Evolutionary conservation across 2,113 vertebrate species (phyloP).

Genomic region (Lophochroa leadbeateri): DNA sequence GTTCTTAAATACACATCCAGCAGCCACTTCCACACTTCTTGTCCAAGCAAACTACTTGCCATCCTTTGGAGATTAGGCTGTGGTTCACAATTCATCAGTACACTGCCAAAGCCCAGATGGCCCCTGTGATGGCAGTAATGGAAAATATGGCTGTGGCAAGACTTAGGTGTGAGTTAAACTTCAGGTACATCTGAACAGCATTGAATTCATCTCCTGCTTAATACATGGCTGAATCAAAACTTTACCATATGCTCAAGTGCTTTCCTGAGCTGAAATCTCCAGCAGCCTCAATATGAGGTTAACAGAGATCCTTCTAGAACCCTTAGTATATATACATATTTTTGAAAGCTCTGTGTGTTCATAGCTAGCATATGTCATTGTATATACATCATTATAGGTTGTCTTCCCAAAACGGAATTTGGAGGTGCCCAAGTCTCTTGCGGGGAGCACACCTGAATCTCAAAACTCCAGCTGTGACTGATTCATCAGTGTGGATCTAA

Average conservation of each 20-base stretch:
- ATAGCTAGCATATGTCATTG: not conserved
- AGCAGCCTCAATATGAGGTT: not conserved
- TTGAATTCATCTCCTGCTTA: not conserved
- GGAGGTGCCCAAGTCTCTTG: not conserved
- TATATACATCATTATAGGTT: not conserved
- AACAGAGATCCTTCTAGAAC: not conserved
- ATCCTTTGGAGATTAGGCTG: not conserved
- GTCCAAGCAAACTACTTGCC: not conserved
- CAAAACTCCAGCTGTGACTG: not conserved
- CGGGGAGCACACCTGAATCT: not conserved
- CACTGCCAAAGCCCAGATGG: not conserved
- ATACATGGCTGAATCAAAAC: not conserved
- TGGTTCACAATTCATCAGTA: not conserved
- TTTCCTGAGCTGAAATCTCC: not conserved
- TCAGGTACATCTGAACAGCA: not conserved
- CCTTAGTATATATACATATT: not conserved
- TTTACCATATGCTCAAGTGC: not conserved
- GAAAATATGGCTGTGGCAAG: not conserved
- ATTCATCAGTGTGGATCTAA: not conserved
- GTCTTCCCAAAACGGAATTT: not conserved
- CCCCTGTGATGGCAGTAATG: not conserved
- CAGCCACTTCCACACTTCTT: not conserved
- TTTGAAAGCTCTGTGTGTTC: not conserved
- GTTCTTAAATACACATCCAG: not conserved
- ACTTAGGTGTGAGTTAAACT: not conserved